phyloP scores from a whole-genome alignment of 2,888 invertebrate genomes.

The Dermolepida albohirtum region DNA sequence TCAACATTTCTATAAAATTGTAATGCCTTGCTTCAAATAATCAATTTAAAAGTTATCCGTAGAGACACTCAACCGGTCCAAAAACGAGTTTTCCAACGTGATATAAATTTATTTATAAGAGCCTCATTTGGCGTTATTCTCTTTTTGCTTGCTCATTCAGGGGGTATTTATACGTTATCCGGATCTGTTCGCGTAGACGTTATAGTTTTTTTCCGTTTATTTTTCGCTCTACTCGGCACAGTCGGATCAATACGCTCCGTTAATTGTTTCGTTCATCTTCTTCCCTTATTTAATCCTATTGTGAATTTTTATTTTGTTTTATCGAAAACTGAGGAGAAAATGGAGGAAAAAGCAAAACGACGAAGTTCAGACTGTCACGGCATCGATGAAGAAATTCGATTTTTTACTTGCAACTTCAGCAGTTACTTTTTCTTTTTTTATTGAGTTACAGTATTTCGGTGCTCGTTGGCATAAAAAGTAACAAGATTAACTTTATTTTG shows the following conservation, averaged over 20 bases:
- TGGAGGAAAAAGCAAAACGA: background rate
- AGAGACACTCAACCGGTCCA: too few relatives aligned
- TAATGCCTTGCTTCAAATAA: too few relatives aligned
- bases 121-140: conserved; percentile 4
- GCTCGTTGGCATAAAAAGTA: too few relatives aligned
- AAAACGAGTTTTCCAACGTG: too few relatives aligned
- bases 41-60: too few relatives aligned
- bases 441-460: too few relatives aligned
- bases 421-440: too few relatives aligned
- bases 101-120: background rate
- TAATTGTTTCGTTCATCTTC: conserved; percentile 9
- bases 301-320: conserved; percentile 8
- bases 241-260: conserved; percentile 9
- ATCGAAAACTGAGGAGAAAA: background rate
- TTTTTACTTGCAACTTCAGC: too few relatives aligned
- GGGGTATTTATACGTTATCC: conserved; percentile 2
- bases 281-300: conserved; percentile 3
- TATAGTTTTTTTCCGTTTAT: conserved; percentile 1
- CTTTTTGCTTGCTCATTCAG: background rate
- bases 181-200: background rate
- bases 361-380: too few relatives aligned
- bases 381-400: too few relatives aligned
- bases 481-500: too few relatives aligned
- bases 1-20: too few relatives aligned
- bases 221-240: conserved; percentile 5